Percentiles rank a stretch among this genome's conserved stretches.
Conservation (phyloP, 2,888 invertebrate genomes). For the Lymantria dispar region DNA sequence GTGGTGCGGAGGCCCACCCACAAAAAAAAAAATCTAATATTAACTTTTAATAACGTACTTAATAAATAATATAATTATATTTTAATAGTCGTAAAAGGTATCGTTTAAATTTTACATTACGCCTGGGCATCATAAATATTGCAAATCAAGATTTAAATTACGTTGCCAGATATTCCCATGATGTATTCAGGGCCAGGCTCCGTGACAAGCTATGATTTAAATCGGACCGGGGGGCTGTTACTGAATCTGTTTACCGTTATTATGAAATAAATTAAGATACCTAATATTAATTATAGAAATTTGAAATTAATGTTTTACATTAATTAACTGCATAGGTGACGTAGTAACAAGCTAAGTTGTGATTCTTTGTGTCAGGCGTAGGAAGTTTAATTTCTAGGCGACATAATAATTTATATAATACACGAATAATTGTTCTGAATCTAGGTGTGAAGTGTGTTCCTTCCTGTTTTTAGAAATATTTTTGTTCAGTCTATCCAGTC, state of each 20-base stretch:
- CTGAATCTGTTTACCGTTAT: conserved; percentile 15
- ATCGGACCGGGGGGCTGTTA: conserved; percentile 22
- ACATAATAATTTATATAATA: too few species aligned
- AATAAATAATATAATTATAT: conserved; percentile 28
- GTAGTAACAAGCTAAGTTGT: too few species aligned
- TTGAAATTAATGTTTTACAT: too few species aligned
- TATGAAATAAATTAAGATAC: conserved; percentile 6
- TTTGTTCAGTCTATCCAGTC: too few species aligned
- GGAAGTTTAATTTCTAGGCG: too few species aligned
- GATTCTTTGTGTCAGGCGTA: too few species aligned
- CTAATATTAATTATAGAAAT: too few species aligned
- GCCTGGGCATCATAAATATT: conserved; percentile 38
- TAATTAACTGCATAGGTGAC: too few species aligned
- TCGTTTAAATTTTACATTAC: conserved; percentile 32
- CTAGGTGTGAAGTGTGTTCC: too few species aligned
- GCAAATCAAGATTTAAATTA: conserved; percentile 43
- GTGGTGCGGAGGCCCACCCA: too few species aligned
- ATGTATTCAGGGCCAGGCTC: conserved; percentile 24
- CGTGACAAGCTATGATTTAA: conserved; percentile 32
- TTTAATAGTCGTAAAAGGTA: conserved; percentile 31
- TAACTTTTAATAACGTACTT: conserved; percentile 18
- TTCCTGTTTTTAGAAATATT: too few species aligned
- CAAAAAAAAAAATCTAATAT: conserved; percentile 9
- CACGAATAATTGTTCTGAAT: too few species aligned
- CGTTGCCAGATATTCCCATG: conserved; percentile 35